These are phyloP conservation scores for Junonia oenone DNA, from an alignment of 2,888 invertebrate species.

Conservation along the genomic window DNA sequence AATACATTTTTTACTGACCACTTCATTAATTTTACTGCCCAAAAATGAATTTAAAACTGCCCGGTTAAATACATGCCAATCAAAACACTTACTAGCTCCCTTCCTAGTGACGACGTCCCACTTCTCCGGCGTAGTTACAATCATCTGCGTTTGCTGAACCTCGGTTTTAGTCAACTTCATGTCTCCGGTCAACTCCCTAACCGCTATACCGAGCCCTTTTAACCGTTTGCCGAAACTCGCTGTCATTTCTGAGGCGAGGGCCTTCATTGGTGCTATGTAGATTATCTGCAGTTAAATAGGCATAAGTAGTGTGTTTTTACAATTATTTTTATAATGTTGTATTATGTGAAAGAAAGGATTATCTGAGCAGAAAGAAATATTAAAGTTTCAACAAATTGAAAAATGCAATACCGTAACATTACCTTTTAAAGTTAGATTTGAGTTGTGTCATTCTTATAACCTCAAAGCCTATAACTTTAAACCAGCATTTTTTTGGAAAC, in stretches of 20 bases:
- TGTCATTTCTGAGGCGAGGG: conserved; percentile 99
- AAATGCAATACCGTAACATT: no score
- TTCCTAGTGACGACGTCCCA: conserved; percentile 99
- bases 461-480: no score
- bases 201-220: conserved; percentile 85
- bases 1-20: no score
- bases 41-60: no score
- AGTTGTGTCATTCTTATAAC: no score
- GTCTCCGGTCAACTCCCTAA: conserved; percentile 97
- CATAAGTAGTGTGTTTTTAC: not conserved
- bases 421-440: no score
- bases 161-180: conserved; percentile 97
- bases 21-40: no score
- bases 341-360: no score
- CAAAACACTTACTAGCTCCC: conserved; percentile 83
- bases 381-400: no score
- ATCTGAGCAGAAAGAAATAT: no score
- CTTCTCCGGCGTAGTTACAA: conserved; percentile 99
- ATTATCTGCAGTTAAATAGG: conserved; percentile 84
- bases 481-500: no score
- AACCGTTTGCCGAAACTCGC: conserved; percentile 93
- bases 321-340: not conserved
- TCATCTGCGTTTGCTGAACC: conserved; percentile 96
- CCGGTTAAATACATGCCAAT: no score
- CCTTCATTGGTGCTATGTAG: conserved; percentile 99